These are phyloP conservation scores for Echinarachnius parma DNA, from an alignment of 53 echinoderm and acorn worm species.

Conservation along the genomic window DNA sequence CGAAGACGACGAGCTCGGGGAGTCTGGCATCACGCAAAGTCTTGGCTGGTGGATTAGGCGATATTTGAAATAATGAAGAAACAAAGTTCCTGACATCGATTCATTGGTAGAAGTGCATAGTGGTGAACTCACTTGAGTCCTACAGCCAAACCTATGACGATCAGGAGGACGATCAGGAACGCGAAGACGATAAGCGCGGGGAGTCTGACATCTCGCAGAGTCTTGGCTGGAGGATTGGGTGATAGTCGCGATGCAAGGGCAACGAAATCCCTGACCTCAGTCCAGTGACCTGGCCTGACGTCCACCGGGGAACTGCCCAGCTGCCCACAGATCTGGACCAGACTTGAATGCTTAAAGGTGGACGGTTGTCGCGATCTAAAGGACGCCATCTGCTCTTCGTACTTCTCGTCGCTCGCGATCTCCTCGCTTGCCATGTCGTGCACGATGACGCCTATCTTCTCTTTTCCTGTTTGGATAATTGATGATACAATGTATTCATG, in stretches of 20 bases:
- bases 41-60: no score
- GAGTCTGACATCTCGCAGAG: background rate
- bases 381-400: constrained; percentile 9
- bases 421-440: constrained; percentile 21
- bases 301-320: background rate
- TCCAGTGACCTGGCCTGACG: constrained; percentile 11
- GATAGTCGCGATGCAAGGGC: constrained; percentile 7
- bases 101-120: no score
- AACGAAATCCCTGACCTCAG: constrained; percentile 11
- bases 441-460: constrained; percentile 21
- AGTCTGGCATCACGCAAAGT: no score
- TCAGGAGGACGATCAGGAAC: background rate
- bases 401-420: background rate
- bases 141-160: background rate
- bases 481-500: no score
- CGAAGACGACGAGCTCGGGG: no score
- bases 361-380: constrained; percentile 22
- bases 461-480: constrained; percentile 9
- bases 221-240: background rate
- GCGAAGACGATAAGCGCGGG: constrained; percentile 15
- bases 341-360: constrained; percentile 13
- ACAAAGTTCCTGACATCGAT: no score
- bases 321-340: constrained; percentile 27
- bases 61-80: no score
- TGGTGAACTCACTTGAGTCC: constrained; percentile 1